Percentiles rank a stretch among this genome's conserved stretches.
Evolutionary conservation across 2,113 vertebrate genomes (phyloP).

Genomic region (Hyla sarda): DNA sequence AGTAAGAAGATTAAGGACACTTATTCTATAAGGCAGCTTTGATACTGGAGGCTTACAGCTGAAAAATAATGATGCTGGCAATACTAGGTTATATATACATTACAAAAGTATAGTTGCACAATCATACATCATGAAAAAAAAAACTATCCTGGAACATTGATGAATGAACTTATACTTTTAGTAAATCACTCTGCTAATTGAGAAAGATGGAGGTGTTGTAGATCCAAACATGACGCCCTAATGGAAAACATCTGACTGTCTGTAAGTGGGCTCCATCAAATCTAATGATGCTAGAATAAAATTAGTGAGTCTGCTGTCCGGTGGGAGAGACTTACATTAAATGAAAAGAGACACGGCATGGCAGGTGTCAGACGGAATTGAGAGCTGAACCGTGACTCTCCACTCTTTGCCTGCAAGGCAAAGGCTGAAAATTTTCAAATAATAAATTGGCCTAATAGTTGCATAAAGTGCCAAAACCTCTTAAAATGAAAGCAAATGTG

Average conservation of each 20-base stretch:
- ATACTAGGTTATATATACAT: not conserved
- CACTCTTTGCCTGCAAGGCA: constrained; percentile 42
- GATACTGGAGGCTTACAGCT: not conserved
- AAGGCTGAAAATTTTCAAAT: constrained; percentile 53
- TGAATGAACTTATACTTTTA: constrained; percentile 9
- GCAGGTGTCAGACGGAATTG: constrained; percentile 52
- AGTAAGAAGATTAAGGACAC: not conserved
- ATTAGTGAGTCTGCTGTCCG: constrained; percentile 39
- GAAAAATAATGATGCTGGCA: not conserved
- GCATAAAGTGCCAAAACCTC: constrained; percentile 41
- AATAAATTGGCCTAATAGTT: constrained; percentile 54
- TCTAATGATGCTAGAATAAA: constrained; percentile 51
- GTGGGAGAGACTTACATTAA: constrained; percentile 32
- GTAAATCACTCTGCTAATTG: constrained; percentile 34
- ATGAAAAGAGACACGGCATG: constrained; percentile 48
- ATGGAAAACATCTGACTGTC: constrained; percentile 52
- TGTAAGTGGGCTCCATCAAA: constrained; percentile 23
- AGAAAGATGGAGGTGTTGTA: constrained; percentile 40
- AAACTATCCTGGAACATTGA: not conserved
- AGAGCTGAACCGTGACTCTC: constrained; percentile 42
- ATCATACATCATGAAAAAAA: not conserved
- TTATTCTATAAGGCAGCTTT: not conserved
- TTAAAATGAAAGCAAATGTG: constrained; percentile 60
- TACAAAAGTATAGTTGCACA: not conserved
- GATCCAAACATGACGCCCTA: constrained; percentile 32